phyloP scores from a whole-genome alignment of 2,888 invertebrate species.

The Scelioninae gen. 2 region DNA sequence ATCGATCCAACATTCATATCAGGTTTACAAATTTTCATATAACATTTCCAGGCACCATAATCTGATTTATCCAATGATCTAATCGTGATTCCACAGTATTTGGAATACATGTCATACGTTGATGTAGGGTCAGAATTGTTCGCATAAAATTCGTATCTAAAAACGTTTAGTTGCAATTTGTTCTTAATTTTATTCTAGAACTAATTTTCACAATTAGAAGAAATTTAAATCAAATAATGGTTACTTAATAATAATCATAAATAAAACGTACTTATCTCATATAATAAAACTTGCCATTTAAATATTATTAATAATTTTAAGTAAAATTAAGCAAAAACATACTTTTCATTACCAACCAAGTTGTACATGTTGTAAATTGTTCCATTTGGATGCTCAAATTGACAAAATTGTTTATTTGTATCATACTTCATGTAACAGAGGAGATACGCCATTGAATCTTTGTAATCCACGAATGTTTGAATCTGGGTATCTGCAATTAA shows the following conservation, averaged over 20 bases:
- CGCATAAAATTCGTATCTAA: slow-evolving; percentile 65
- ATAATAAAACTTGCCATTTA: no score
- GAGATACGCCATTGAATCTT: slow-evolving; percentile 24
- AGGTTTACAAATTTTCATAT: slow-evolving; percentile 40
- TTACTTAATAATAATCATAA: no score
- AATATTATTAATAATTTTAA: no score
- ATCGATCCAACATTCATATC: slow-evolving; percentile 3
- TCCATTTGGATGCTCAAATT: slow-evolving; percentile 33
- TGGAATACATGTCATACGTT: not conserved
- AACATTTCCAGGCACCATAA: slow-evolving; percentile 68
- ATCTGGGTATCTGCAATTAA: no score
- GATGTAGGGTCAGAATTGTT: not conserved
- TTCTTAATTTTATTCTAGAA: no score
- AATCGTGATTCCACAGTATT: slow-evolving; percentile 68
- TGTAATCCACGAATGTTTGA: no score
- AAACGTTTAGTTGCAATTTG: not conserved
- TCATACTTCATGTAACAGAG: slow-evolving; percentile 29
- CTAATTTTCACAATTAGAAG: no score
- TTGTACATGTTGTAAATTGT: not conserved
- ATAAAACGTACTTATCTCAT: no score
- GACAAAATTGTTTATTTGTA: slow-evolving; percentile 2
- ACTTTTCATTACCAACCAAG: slow-evolving; percentile 28
- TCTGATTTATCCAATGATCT: slow-evolving; percentile 61
- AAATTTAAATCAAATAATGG: no score
- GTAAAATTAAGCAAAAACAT: not conserved